phyloP scores from a whole-genome alignment of 2,797 vertebrate genomes.

The Syngnathus rostellatus region DNA sequence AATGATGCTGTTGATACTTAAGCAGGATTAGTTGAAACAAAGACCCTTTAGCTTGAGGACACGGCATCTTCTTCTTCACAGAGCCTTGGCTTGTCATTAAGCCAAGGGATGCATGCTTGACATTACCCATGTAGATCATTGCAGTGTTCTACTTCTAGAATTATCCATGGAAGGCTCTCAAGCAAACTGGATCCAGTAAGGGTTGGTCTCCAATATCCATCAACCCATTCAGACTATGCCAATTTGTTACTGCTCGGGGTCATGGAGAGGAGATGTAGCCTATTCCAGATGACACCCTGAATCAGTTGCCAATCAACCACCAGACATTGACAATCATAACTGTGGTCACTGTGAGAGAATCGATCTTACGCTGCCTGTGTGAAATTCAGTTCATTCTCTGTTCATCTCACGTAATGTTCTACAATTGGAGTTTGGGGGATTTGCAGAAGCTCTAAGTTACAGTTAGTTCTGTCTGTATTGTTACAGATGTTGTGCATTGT shows the following conservation, averaged over 20 bases:
- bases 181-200: not conserved
- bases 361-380: too few relatives aligned
- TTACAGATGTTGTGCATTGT: too few relatives aligned
- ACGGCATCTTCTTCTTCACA: conserved; percentile 3
- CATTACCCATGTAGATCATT: not conserved
- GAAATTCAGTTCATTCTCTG: not conserved
- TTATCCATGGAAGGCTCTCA: not conserved
- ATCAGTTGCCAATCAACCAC: not conserved
- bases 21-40: conserved; percentile 60
- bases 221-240: not conserved
- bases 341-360: not conserved
- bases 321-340: not conserved
- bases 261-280: not conserved
- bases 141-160: not conserved
- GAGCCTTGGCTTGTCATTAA: conserved; percentile 28
- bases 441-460: too few relatives aligned
- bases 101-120: conserved; percentile 19
- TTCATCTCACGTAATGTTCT: not conserved
- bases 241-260: not conserved
- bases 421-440: not conserved
- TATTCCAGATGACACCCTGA: not conserved
- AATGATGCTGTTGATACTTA: conserved; percentile 56
- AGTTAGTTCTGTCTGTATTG: too few relatives aligned
- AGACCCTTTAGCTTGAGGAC: conserved; percentile 53
- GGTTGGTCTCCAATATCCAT: not conserved